phyloP scores from a whole-genome alignment of 2,888 invertebrate species.

The Ophraella communa region DNA sequence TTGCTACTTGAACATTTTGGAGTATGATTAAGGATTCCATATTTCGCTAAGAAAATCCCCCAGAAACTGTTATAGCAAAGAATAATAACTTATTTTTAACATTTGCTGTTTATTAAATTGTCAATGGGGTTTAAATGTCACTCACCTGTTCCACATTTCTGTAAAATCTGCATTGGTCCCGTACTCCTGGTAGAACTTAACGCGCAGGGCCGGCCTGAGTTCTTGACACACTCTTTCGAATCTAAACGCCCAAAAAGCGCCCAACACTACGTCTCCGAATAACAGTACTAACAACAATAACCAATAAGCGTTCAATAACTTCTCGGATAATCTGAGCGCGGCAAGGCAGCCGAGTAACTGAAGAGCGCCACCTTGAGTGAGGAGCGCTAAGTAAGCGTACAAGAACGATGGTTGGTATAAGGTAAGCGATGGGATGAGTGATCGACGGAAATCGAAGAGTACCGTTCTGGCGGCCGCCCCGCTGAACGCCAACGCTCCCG shows the following conservation, averaged over 20 bases:
- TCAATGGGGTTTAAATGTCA: too few species aligned
- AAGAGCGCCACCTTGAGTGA: conserved; percentile 71
- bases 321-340: conserved; percentile 79
- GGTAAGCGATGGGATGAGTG: conserved; percentile 75
- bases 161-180: conserved; percentile 75
- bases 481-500: conserved; percentile 81
- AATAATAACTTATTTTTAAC: too few species aligned
- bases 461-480: conserved; percentile 77
- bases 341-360: conserved; percentile 84
- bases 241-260: conserved; percentile 82
- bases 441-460: conserved; percentile 69
- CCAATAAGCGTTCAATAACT: conserved; percentile 85
- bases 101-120: neutral
- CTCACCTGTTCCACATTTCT: conserved; percentile 71
- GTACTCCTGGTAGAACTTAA: conserved; percentile 72
- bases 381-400: conserved; percentile 83
- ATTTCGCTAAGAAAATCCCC: too few species aligned
- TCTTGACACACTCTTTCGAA: conserved; percentile 68
- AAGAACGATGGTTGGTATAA: conserved; percentile 79
- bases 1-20: too few species aligned
- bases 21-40: too few species aligned
- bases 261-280: conserved; percentile 83
- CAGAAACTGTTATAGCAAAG: too few species aligned
- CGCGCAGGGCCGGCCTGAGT: conserved; percentile 69
- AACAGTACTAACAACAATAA: conserved; percentile 77